Conservation (phyloP, 2,113 vertebrate genomes). For the Grallaria varia region DNA sequence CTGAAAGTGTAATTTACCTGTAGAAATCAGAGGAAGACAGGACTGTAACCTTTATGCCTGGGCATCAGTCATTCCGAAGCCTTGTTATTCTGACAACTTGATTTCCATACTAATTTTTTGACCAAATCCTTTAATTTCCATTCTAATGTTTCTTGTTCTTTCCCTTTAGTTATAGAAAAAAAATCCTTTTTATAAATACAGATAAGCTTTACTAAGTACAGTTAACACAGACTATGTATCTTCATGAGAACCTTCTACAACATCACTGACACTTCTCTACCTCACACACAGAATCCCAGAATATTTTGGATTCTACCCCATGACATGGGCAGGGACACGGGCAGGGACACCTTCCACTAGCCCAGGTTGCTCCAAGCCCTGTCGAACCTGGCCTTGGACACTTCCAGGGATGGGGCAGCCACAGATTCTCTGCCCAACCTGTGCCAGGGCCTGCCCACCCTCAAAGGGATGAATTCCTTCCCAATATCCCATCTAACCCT, state of each 20-base stretch:
- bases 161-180: background rate
- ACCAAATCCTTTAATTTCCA: background rate
- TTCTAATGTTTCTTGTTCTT: background rate
- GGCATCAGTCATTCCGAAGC: background rate
- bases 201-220: background rate
- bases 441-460: background rate
- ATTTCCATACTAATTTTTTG: background rate
- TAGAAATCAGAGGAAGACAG: background rate
- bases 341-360: background rate
- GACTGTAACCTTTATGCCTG: background rate
- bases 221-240: fast-evolving
- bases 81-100: background rate
- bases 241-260: background rate
- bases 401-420: background rate
- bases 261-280: background rate
- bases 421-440: background rate
- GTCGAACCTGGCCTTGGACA: background rate
- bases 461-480: background rate
- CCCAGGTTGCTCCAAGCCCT: background rate
- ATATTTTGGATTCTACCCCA: background rate
- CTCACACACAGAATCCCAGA: background rate
- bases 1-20: background rate
- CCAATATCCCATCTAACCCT: background rate
- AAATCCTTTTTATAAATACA: background rate
- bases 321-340: background rate